phyloP scores from a whole-genome alignment of 2,888 invertebrate genomes.

The Drosophila niveifrons region DNA sequence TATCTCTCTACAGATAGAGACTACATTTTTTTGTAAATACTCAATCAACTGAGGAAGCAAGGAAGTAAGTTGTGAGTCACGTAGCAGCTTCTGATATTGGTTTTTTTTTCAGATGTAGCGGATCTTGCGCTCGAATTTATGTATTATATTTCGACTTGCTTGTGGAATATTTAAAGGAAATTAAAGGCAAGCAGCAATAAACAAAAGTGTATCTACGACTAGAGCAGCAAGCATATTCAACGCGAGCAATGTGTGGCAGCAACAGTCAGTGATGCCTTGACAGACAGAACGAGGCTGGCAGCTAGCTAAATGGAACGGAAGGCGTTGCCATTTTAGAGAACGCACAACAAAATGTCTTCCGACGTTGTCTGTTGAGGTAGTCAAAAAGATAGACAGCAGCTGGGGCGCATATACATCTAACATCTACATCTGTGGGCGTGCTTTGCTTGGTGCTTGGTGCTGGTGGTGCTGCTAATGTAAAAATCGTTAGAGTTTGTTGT shows the following conservation, averaged over 20 bases:
- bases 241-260: constrained; percentile 2
- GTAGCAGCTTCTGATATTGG: constrained; percentile 15
- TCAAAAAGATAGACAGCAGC: constrained; percentile 70
- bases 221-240: not conserved
- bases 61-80: constrained; percentile 10
- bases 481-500: constrained; percentile 73
- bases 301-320: constrained; percentile 57
- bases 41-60: not conserved
- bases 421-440: constrained; percentile 4
- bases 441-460: not conserved
- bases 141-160: constrained; percentile 20
- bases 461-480: constrained; percentile 68
- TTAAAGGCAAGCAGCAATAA: constrained; percentile 43
- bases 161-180: constrained; percentile 39
- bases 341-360: constrained; percentile 63
- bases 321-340: constrained; percentile 60
- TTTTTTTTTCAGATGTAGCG: constrained; percentile 4
- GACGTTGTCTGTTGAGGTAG: constrained; percentile 56
- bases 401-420: constrained; percentile 10
- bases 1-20: too few relatives aligned
- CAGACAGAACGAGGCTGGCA: constrained; percentile 34
- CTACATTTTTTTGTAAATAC: not conserved
- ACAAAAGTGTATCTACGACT: constrained; percentile 28
- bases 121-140: constrained; percentile 9
- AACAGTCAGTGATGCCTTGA: constrained; percentile 14